These are phyloP conservation scores for Sander lucioperca DNA, from an alignment of 2,113 vertebrate species.

Conservation along the genomic window DNA sequence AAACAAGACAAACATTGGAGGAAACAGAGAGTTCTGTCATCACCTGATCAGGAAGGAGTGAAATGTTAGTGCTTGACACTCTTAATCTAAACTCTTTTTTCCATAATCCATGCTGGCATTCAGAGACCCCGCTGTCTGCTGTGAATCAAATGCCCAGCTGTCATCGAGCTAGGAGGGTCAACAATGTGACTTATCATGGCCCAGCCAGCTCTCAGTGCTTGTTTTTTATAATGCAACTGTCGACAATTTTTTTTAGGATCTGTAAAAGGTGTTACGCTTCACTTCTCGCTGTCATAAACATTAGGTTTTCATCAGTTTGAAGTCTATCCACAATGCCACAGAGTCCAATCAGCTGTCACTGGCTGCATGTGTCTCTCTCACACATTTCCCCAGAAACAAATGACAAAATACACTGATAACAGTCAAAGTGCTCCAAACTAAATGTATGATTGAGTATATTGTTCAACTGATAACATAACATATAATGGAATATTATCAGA, in stretches of 20 bases:
- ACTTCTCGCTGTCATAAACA: neutral
- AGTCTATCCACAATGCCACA: neutral
- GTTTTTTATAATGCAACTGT: neutral
- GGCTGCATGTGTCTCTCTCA: neutral
- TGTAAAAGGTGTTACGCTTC: neutral
- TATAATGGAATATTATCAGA: neutral
- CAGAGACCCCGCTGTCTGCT: neutral
- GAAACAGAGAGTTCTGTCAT: neutral
- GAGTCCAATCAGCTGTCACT: neutral
- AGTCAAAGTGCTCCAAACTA: neutral
- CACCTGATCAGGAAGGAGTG: neutral
- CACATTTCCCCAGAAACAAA: neutral
- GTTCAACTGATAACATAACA: neutral
- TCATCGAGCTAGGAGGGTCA: neutral
- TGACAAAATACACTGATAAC: neutral
- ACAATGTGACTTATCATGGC: neutral
- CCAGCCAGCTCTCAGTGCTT: neutral
- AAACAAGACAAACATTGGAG: neutral
- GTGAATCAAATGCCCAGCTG: neutral
- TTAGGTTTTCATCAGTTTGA: neutral
- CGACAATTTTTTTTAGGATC: neutral
- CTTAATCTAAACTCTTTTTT: neutral
- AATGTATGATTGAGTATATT: neutral
- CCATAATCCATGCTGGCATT: constrained; percentile 1
- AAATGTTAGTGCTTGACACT: neutral